Evolutionary conservation across 2,888 invertebrate genomes (phyloP).

Genomic region (Rotaria macrura): DNA sequence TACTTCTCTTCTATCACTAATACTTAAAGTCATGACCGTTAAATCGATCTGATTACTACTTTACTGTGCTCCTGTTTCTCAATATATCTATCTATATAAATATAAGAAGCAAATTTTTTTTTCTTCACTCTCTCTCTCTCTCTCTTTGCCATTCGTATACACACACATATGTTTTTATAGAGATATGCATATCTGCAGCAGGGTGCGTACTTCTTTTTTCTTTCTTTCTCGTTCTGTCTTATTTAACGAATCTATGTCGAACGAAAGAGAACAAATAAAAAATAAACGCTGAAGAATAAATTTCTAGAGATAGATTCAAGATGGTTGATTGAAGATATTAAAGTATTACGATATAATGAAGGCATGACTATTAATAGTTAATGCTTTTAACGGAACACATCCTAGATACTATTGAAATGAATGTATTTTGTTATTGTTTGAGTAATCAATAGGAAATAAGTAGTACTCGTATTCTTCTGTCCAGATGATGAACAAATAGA

Average conservation of each 20-base stretch:
- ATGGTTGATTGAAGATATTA: neutral
- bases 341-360: neutral
- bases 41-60: neutral
- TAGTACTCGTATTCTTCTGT: neutral
- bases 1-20: neutral
- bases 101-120: neutral
- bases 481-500: neutral
- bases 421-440: neutral
- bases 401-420: neutral
- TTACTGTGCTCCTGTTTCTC: neutral
- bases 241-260: neutral
- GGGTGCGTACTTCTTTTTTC: neutral
- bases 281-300: neutral
- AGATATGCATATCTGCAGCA: neutral
- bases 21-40: neutral
- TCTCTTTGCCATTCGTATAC: neutral
- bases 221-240: neutral
- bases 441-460: neutral
- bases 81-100: neutral
- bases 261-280: neutral
- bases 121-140: neutral
- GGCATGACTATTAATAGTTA: neutral
- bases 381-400: neutral
- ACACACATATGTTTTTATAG: neutral
- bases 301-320: neutral